These are phyloP conservation scores for Pollenia amentaria DNA, from an alignment of 2,888 invertebrate species.

Conservation along the genomic window DNA sequence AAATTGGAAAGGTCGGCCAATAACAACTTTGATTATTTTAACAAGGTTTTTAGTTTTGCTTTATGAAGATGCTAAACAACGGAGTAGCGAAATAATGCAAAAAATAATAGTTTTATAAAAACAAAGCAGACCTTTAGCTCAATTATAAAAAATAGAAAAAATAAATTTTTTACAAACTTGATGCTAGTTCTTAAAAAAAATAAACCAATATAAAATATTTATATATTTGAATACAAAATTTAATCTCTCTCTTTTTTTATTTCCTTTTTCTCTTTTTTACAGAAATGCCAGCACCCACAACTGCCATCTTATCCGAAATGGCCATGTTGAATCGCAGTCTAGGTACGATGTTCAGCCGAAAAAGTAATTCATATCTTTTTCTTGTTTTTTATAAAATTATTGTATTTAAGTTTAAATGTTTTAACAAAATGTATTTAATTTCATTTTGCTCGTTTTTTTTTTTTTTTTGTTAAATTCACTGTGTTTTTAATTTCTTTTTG, in stretches of 20 bases:
- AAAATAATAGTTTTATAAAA: too few relatives aligned
- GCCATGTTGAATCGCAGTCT: slow-evolving; percentile 83
- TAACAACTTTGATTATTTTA: too few relatives aligned
- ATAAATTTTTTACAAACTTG: too few relatives aligned
- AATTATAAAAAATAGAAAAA: too few relatives aligned
- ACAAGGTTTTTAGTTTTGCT: too few relatives aligned
- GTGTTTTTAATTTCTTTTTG: background rate
- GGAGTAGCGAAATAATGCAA: too few relatives aligned
- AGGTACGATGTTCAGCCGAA: slow-evolving; percentile 76
- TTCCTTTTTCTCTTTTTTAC: slow-evolving; percentile 77
- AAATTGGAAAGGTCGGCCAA: too few relatives aligned
- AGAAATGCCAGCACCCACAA: slow-evolving; percentile 95
- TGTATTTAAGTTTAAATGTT: slow-evolving; percentile 56
- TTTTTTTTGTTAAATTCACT: background rate
- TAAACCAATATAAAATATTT: too few relatives aligned
- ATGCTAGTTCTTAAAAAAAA: too few relatives aligned
- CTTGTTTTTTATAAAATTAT: slow-evolving; percentile 27
- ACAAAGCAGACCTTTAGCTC: too few relatives aligned
- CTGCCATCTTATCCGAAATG: slow-evolving; percentile 87
- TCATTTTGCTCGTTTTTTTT: background rate
- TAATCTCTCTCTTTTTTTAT: slow-evolving; percentile 1
- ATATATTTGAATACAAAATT: background rate
- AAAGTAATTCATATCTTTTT: slow-evolving; percentile 72
- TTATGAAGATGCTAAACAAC: too few relatives aligned
- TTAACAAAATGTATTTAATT: background rate